Evolutionary conservation across 2,113 vertebrate genomes (phyloP).

Genomic region (Dascyllus trimaculatus): DNA sequence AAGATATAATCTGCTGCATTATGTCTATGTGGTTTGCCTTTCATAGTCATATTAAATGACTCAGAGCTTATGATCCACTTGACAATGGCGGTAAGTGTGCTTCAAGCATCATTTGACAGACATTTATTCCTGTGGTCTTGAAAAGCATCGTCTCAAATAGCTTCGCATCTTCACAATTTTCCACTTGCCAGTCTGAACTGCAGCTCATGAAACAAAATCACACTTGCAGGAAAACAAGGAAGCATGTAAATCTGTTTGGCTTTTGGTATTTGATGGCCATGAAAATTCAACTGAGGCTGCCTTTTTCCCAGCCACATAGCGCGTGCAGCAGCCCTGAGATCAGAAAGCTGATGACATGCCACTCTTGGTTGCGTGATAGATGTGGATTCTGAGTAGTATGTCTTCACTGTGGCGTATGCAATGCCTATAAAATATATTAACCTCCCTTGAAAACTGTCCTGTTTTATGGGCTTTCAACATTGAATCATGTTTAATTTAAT

Average conservation of each 20-base stretch:
- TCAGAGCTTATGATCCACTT: conserved; percentile 7
- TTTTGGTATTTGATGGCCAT: neutral
- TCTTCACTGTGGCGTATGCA: neutral
- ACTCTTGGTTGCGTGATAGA: neutral
- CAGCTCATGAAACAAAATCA: conserved; percentile 9
- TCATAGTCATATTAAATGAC: neutral
- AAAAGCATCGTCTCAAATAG: conserved; percentile 20
- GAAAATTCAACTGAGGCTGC: conserved; percentile 1
- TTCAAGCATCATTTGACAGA: conserved; percentile 3
- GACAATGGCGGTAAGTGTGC: neutral
- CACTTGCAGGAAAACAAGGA: conserved; percentile 14
- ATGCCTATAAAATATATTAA: too few relatives aligned
- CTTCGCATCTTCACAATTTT: conserved; percentile 29
- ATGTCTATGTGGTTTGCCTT: neutral
- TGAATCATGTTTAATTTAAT: too few relatives aligned
- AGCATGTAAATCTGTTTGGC: conserved; percentile 5
- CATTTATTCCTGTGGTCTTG: neutral
- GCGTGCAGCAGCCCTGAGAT: neutral
- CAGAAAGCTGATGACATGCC: neutral
- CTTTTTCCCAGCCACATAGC: neutral
- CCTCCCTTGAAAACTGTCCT: too few relatives aligned
- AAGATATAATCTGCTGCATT: neutral
- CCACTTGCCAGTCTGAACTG: conserved; percentile 32
- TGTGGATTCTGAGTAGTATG: neutral
- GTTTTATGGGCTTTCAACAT: too few relatives aligned